Evolutionary conservation across 2,113 vertebrate species (phyloP).

Genomic region (Serilophus lunatus): DNA sequence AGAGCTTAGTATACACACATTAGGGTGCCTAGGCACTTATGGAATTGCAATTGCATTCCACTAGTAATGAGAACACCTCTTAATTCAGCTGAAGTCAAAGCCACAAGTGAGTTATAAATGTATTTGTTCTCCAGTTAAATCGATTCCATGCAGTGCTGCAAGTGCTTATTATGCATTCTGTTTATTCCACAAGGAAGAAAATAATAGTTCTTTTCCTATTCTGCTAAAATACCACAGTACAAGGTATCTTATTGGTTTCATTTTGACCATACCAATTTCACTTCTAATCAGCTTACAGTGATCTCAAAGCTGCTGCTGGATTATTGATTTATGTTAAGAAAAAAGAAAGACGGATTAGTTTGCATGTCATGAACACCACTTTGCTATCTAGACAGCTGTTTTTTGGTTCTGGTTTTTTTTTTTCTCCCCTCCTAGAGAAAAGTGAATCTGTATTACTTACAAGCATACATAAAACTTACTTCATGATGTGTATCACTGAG

Average conservation of each 20-base stretch:
- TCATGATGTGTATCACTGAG: not conserved
- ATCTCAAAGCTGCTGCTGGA: not conserved
- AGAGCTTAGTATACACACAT: not conserved
- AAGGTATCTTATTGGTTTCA: not conserved
- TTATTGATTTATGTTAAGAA: conserved; percentile 3
- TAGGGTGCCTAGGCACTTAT: not conserved
- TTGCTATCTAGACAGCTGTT: not conserved
- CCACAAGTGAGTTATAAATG: conserved; percentile 57
- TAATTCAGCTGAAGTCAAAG: conserved; percentile 37
- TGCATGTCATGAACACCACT: not conserved
- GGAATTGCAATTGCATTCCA: not conserved
- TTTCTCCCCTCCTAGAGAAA: not conserved
- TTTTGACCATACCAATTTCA: conserved; percentile 15
- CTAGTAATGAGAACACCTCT: conserved; percentile 43
- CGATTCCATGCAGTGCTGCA: conserved; percentile 37
- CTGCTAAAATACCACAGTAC: not conserved
- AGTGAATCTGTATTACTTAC: not conserved
- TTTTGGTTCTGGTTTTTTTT: no score
- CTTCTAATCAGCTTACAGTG: conserved; percentile 1
- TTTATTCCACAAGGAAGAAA: conserved; percentile 53
- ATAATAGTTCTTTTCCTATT: conserved; percentile 9
- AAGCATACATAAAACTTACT: not conserved
- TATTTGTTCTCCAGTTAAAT: conserved; percentile 60
- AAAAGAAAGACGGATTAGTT: not conserved
- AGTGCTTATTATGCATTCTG: conserved; percentile 39